These are phyloP conservation scores for Morus bassanus DNA, from an alignment of 2,797 vertebrate species.

Conservation along the genomic window DNA sequence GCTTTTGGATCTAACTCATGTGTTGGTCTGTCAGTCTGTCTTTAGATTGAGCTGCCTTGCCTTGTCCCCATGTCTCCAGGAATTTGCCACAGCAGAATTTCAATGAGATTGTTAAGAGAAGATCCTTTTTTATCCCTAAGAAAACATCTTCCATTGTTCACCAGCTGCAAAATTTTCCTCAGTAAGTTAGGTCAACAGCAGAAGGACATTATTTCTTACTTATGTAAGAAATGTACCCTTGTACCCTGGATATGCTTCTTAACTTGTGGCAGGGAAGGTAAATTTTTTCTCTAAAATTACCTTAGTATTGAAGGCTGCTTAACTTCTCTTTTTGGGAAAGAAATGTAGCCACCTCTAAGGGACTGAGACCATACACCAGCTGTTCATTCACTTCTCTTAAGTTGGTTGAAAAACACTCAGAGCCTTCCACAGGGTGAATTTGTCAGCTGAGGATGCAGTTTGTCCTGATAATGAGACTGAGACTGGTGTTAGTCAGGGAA, in stretches of 20 bases:
- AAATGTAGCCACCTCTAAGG: background rate
- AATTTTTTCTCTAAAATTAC: background rate
- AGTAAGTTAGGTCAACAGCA: background rate
- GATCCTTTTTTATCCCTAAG: background rate
- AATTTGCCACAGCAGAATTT: background rate
- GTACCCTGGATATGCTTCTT: background rate
- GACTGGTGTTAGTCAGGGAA: background rate
- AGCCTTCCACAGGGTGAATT: background rate
- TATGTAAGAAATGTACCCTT: background rate
- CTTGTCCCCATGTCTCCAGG: background rate
- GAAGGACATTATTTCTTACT: background rate
- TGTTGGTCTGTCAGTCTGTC: background rate
- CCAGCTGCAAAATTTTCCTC: background rate
- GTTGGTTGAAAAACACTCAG: background rate
- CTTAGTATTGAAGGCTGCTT: background rate
- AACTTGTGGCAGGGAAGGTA: background rate
- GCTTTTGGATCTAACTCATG: background rate
- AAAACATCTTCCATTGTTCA: background rate
- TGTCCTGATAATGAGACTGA: background rate
- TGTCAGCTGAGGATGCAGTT: background rate
- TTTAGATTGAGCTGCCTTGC: background rate
- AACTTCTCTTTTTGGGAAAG: background rate
- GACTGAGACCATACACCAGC: background rate
- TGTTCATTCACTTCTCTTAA: background rate
- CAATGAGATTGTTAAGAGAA: background rate